Percentiles rank a stretch among this genome's conserved stretches.
Conservation (phyloP, 1,140 invertebrate genomes). For the Drosophila obscura region DNA sequence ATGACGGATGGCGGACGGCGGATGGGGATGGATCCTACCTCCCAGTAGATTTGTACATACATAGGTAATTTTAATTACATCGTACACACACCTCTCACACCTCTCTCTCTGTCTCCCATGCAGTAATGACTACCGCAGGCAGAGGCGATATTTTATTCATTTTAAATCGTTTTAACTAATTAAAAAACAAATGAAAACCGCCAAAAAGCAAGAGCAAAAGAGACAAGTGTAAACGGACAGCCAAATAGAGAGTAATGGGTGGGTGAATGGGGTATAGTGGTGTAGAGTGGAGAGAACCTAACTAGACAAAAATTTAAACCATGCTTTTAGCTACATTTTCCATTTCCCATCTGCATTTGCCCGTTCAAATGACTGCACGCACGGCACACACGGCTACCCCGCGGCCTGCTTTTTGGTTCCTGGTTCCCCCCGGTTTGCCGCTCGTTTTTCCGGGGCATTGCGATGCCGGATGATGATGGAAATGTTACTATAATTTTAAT, state of each 20-base stretch:
- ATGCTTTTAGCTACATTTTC: conserved; percentile 63
- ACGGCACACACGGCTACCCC: too few species aligned
- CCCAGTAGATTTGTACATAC: conserved; percentile 19
- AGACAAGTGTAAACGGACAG: conserved; percentile 47
- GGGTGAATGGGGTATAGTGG: not conserved
- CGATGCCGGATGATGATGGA: conserved; percentile 29
- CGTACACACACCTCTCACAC: conserved; percentile 29
- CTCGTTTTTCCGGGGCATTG: conserved; percentile 27
- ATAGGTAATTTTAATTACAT: conserved; percentile 60
- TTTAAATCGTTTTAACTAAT: conserved; percentile 77
- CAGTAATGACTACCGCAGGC: conserved; percentile 28
- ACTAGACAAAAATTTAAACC: conserved; percentile 52
- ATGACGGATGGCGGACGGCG: conserved; percentile 1
- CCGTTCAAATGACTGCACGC: too few species aligned
- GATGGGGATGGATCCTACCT: not conserved
- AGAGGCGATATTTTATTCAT: conserved; percentile 49
- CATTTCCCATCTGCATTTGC: conserved; percentile 7
- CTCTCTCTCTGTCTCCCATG: too few species aligned
- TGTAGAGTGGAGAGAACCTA: not conserved
- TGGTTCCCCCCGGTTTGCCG: not conserved
- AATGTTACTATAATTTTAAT: conserved; percentile 78
- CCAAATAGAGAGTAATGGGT: conserved; percentile 35
- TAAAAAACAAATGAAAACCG: conserved; percentile 69
- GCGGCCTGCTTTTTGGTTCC: too few species aligned
- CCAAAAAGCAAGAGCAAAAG: conserved; percentile 43